phyloP scores from a whole-genome alignment of 2,797 vertebrate genomes.

The Arrhamphus sclerolepis region DNA sequence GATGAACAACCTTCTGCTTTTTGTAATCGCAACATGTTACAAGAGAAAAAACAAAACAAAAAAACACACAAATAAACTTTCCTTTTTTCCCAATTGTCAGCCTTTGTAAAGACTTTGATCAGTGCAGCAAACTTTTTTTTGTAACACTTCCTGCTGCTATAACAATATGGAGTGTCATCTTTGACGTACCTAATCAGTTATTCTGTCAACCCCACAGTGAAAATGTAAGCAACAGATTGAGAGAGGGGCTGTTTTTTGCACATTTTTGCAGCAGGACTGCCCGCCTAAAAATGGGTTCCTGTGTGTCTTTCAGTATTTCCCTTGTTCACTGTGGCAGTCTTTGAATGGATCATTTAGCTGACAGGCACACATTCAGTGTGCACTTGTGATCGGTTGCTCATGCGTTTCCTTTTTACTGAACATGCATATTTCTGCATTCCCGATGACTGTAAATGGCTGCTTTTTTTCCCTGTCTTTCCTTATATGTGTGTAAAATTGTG shows the following conservation, averaged over 20 bases:
- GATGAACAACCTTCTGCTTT: slow-evolving; percentile 18
- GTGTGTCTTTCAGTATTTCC: slow-evolving; percentile 54
- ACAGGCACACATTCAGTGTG: slow-evolving; percentile 8
- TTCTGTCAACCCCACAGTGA: no score
- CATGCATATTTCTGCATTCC: slow-evolving; percentile 10
- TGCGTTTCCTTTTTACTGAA: slow-evolving; percentile 6
- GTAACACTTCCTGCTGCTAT: no score
- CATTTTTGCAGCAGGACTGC: slow-evolving; percentile 25
- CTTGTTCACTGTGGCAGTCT: slow-evolving; percentile 41
- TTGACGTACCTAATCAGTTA: no score
- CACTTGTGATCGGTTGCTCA: slow-evolving; percentile 19
- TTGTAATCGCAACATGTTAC: slow-evolving; percentile 2
- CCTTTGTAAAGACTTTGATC: neutral
- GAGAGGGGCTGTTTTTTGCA: neutral
- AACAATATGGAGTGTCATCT: no score
- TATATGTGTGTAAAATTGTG: slow-evolving; percentile 12
- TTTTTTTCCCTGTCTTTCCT: neutral
- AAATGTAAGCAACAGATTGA: no score
- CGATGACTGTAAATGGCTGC: neutral
- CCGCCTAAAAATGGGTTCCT: slow-evolving; percentile 47
- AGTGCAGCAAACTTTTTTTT: slow-evolving; percentile 2
- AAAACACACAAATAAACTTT: no score
- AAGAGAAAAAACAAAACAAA: neutral
- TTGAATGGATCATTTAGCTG: slow-evolving; percentile 43
- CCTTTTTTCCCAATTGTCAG: no score